Conservation (phyloP, 2,888 invertebrate species). For the Labia minor region DNA sequence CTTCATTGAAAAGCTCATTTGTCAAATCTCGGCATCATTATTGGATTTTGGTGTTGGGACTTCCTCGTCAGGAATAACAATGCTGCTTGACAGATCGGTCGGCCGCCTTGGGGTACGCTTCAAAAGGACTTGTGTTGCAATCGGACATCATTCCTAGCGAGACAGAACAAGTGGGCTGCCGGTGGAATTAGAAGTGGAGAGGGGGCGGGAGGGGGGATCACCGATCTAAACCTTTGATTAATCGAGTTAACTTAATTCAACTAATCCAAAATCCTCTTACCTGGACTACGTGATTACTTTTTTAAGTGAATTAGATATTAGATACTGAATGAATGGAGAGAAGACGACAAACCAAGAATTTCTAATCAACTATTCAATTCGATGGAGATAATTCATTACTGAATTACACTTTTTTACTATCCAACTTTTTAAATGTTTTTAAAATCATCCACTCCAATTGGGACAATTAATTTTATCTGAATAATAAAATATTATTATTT, state of each 20-base stretch:
- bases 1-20: not conserved
- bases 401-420: too few species aligned
- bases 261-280: constrained; percentile 13
- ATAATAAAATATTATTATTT: too few species aligned
- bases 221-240: not conserved
- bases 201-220: not conserved
- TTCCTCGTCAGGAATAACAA: not conserved
- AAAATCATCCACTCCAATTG: too few species aligned
- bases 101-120: not conserved
- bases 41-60: not conserved
- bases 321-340: not conserved
- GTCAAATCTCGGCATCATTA: too few species aligned
- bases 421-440: too few species aligned
- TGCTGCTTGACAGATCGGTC: not conserved
- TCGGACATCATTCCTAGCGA: not conserved
- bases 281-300: constrained; percentile 5
- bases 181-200: not conserved
- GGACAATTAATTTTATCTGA: too few species aligned
- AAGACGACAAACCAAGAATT: not conserved
- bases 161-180: constrained; percentile 1
- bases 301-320: constrained; percentile 1
- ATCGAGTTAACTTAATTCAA: constrained; percentile 13
- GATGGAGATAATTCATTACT: too few species aligned
- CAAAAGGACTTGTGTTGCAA: not conserved
- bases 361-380: not conserved